Base-by-base conservation (phyloP, 2,797 vertebrate genomes). In the Peromyscus aztecus region DNA sequence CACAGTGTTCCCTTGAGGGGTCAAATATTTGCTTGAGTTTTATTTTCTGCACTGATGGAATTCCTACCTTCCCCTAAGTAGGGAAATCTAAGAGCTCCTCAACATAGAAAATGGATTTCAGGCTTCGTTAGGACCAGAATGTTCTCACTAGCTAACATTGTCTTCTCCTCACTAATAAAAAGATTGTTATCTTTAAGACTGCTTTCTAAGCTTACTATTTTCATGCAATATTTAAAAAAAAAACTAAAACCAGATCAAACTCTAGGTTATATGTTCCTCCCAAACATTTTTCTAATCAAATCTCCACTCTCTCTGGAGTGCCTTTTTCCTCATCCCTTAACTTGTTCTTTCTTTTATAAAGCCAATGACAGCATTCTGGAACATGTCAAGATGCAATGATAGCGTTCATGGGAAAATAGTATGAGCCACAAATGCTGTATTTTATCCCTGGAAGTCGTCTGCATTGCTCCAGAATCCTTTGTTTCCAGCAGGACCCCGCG, bases 151-250 rank as follows among this genome's bases (percentile, higher is more conserved):
- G 43, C 31, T 86, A 49, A 92, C 27, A 29, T 85, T 82, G 84
- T 84, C 76, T 46, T 96, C 31, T 90, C 59, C 46, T 95, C 59
- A 91, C 6, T 87, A 6, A 76, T 21, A 77, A 95, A 96, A 91
- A 59, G 73, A 86, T 82, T 89, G 65, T 59, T 29, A 21, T 65
- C 73, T 73, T 57, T 92, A 95, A 95, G 57, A 91, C 8, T 40
- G 27, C 27, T 59, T 75, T 75, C 11, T 43, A 75, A 59, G 27
- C 69, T 23, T 75, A 59, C 27, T 59, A 43, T 29, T 59, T 40
- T 73, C 69, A 75, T 31, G 2, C 4, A 73, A 57, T 88, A 86
- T 37, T 88, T 69, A 40, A 57, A 86, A 89, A 31, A 55, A 55
- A 55, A 89, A 63, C 46, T 89, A 86, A 89, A 95, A 27, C 43